Percentiles rank a stretch among this genome's conserved stretches.
Conservation (phyloP, 2,888 invertebrate species). For the Balanococcus diminutus region DNA sequence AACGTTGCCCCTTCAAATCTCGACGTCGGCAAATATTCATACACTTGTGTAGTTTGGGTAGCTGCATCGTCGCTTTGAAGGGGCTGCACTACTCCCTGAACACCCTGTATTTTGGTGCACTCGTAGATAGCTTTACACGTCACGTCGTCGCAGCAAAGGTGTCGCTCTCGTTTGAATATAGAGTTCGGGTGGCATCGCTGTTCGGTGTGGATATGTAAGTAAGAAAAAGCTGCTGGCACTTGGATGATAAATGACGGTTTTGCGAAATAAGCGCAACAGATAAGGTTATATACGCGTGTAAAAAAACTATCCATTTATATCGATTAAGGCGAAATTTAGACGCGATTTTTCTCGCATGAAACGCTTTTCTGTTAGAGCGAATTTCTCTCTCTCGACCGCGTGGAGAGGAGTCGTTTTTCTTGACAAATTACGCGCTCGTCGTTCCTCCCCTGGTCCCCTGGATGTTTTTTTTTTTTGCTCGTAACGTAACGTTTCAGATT, state of each 20-base stretch:
- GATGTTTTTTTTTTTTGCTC: neutral
- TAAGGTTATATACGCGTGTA: constrained; percentile 3
- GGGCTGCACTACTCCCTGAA: no score
- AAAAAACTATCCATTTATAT: constrained; percentile 33
- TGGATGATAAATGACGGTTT: constrained; percentile 23
- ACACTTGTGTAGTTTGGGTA: no score
- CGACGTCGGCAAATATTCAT: no score
- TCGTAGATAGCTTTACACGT: no score
- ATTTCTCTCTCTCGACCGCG: neutral
- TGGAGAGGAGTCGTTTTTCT: constrained; percentile 31
- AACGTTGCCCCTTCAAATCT: no score
- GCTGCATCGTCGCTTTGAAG: no score
- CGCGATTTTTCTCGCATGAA: constrained; percentile 11
- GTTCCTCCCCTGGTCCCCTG: neutral
- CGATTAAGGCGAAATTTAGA: constrained; percentile 44
- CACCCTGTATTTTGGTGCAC: no score
- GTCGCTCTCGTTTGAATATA: no score
- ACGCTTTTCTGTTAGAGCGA: neutral
- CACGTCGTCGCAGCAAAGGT: no score
- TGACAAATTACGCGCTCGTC: constrained; percentile 2
- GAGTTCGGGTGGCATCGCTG: neutral
- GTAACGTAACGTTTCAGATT: neutral
- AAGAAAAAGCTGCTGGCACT: neutral
- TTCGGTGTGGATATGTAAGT: neutral
- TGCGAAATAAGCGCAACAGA: constrained; percentile 34